Conservation (phyloP, 2,888 invertebrate species). For the Falcaria lacertinaria region DNA sequence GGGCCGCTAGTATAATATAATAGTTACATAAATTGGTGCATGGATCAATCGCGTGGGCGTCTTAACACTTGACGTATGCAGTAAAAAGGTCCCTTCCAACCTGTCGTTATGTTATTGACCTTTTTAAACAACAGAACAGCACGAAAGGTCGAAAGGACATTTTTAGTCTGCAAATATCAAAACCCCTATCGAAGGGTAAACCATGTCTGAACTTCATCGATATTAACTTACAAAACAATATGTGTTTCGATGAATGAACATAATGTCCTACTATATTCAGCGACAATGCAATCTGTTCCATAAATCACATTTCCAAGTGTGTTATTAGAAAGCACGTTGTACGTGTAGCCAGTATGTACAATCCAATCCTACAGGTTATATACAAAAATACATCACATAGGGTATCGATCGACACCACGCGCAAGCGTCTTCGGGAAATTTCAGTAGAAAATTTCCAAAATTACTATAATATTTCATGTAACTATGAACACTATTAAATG, state of each 20-base stretch:
- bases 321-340: background rate
- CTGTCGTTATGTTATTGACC: too few species aligned
- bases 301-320: slow-evolving; percentile 17
- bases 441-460: background rate
- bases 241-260: slow-evolving; percentile 37
- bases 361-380: slow-evolving; percentile 29
- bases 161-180: slow-evolving; percentile 23
- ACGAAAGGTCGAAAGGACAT: slow-evolving; percentile 15
- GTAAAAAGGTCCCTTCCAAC: too few species aligned
- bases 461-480: background rate
- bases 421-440: slow-evolving; percentile 54
- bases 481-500: background rate
- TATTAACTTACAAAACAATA: slow-evolving; percentile 39
- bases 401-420: slow-evolving; percentile 65
- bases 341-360: slow-evolving; percentile 4
- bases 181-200: slow-evolving; percentile 11
- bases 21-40: too few species aligned
- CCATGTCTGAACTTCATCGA: slow-evolving; percentile 39
- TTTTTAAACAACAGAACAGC: background rate
- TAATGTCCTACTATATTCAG: slow-evolving; percentile 10
- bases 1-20: too few species aligned
- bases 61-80: too few species aligned
- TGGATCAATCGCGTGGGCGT: too few species aligned
- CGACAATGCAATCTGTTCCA: slow-evolving; percentile 18
- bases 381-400: slow-evolving; percentile 21